Evolutionary conservation across 92 coral and sea anemone species (phyloP), one percentile per base, ranked within the genome.

Genomic region (Epizoanthus fatuus): DNA sequence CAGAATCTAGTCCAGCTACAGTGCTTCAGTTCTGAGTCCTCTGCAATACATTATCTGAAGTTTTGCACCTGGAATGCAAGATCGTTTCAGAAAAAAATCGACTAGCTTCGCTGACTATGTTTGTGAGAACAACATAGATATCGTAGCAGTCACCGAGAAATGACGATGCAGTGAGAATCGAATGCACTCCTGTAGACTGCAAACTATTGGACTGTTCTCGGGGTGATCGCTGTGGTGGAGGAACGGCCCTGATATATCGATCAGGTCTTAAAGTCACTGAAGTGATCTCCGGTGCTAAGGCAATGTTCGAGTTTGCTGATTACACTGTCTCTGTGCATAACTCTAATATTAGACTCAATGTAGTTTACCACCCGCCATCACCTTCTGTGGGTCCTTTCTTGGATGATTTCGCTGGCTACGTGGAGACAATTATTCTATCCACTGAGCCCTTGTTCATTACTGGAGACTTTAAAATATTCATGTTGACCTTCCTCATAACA

Each of bases 381-480:
- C 80, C 66, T 10, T 15, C 82, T 8, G 22, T 72, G 4, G 38
- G 51, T 51, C 63, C 86, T 16, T 88, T 88, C 22, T 49, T 88
- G 38, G 58, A 64, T 17, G 85, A 84, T 39, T 88, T 88, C 20
- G 72, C 92, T 32, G 62, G 40, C 1, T 83, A 74, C 47, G n/a
- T 84, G 38, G 88, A 89, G 64, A 56, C 88, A 9, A 67, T 89
- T 20, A 57, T 89, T 29, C 25, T 89, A 76, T 83, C 80, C 2
- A 20, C 88, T 45, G 92, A 83, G 65, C 80, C 75, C 11, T 62
- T 84, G 15, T 14, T 77, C 17, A 88, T 81, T 5, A 52, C 66
- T 45, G 88, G 91, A 3, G 88, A 88, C 60, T 71, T 74, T 37
- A 89, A n/a, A n/a, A 89, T 11, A 74, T 89, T 25, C 86, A 87